Evolutionary conservation across 2,888 invertebrate species (phyloP), one percentile per base, ranked within the genome.

Genomic region (Polia nebulosa): DNA sequence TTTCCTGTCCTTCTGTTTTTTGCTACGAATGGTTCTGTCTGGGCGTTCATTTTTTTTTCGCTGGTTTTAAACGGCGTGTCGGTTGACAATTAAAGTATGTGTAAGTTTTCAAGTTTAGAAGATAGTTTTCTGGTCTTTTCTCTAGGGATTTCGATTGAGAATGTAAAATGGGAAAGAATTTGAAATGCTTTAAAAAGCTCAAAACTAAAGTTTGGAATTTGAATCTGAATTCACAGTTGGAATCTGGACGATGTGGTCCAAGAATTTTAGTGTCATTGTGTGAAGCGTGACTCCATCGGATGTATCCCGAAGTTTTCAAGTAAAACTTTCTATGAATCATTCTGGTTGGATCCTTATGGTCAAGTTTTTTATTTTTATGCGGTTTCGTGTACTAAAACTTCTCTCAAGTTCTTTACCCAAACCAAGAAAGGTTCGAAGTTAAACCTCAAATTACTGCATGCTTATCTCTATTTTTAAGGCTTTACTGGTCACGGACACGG

Each of bases 1-100:
- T 79, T 76, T 81, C 83, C 83, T 82, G 79, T 84, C 75, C 78
- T 77, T 56, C 61, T 57, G 56, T 80, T 84, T 84, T 84, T 80
- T 80, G 80, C 72, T 65, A 61, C 53, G 63, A 74, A 78, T 36
- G 61, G 63, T 47, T 72, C 57, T 63, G 77, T 73, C 68, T 71
- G 66, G 49, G 55, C 47, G 74, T 39, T 47, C 51, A 22, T 68
- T 79, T 79, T 53, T 20, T 63, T 51, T 73, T 49, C 60, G 67
- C 67, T 56, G 22, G 20, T 36, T n/a, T 20, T 57, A 27, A 76
- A 52, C 66, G 39, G 45, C 53, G 27, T 27, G 76, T 52, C 62
- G 47, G 53, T 53, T 41, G 25, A 39, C 47, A 62, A 44, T 70
- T 72, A 17, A 72, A 39, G 34, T n/a, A 25, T 22, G 66, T 57